Evolutionary conservation across 2,888 invertebrate species (phyloP), one percentile per base, ranked within the genome.

Genomic region (Himalopsyche anomala): DNA sequence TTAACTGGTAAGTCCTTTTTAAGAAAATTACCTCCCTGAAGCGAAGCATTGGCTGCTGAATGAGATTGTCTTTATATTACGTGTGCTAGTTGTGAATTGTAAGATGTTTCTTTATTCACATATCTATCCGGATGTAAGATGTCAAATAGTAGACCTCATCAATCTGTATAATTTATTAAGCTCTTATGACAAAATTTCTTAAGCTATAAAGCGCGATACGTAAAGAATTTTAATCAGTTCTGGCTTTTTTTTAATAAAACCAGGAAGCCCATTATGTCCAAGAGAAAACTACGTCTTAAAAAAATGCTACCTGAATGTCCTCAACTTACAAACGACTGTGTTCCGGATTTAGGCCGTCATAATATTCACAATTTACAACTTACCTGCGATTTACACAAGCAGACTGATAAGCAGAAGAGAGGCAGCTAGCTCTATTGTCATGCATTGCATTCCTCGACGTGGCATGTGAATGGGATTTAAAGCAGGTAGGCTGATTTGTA

Each of bases 301-400:
- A 74, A 74, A 74, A 74, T 74, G 36, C 74, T 74, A 74, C 74
- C 74, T 74, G 74, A 74, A 15, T 36, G 38, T 74, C 74, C 38
- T 36, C 12, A 36, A 51, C 51, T 51, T 15, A 15, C 38, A 36
- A 5, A 38, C 9, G 12, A 51, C 2, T 51, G 36, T 36, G 74
- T 74, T 36, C 74, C 74, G 74, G 74, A 74, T 74, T 74, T 15
- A 36, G 36, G 15, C 74, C 74, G 36, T 74, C 74, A 74, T 74
- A 74, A 74, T 74, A 74, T 74, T 74, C 74, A 36, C 74, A 74
- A 74, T 74, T 74, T 74, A 74, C 74, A 74, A 74, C 74, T 74
- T 74, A 38, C 74, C 74, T 74, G 74, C 36, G 74, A 74, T 74
- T 74, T 74, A 74, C 74, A 74, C 74, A 12, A 12, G 12, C 74